Evolutionary conservation across 2,888 invertebrate genomes (phyloP), one percentile per base, ranked within the genome.

Genomic region (Coleophora flavipennella): DNA sequence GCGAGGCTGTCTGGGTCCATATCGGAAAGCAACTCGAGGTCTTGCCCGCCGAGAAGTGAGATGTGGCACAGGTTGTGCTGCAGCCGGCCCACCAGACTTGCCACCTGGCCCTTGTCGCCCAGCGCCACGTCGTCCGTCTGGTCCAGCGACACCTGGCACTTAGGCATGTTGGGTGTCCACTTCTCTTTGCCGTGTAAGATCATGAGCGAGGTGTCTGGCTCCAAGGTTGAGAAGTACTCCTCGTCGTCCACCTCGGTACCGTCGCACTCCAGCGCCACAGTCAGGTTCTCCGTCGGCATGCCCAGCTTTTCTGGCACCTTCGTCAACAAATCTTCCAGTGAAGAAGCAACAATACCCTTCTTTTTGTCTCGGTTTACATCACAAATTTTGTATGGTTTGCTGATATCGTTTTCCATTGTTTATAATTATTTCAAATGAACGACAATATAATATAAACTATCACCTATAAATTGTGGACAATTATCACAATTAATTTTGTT

Each of bases 211-310:
- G 95, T 94, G 61, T 97, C 94, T 49, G 91, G 91, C 57, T 96
- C 95, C 48, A 97, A 83, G 2, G 96, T 96, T 35, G 91, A 92
- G 72, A 97, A 97, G 75, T 96, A 97, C 67, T 96, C 96, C 69
- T 97, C 96, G 63, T 97, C 96, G 58, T 97, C 96, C 36, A 97
- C 93, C 85, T 97, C 96, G 0, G 97, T 97, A 27, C 97, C 97
- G 80, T 97, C 97, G 36, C 90, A 91, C 69, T 97, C 97, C 52
- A 97, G 81, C 31, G 95, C 96, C 42, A 96, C 92, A 39, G 92
- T 93, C 42, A 94, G 83, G 50, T 89, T 88, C 48, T 86, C 85
- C 40, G 86, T 74, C 14, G 90, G 89, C 45, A 90, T 67, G 14
- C 87, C 86, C 50, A 94, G 86, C 71, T 93, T 92, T 59, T 91